These are phyloP conservation scores for Ailurus styani DNA, from an alignment of 2,113 vertebrate species.

Conservation along the genomic window DNA sequence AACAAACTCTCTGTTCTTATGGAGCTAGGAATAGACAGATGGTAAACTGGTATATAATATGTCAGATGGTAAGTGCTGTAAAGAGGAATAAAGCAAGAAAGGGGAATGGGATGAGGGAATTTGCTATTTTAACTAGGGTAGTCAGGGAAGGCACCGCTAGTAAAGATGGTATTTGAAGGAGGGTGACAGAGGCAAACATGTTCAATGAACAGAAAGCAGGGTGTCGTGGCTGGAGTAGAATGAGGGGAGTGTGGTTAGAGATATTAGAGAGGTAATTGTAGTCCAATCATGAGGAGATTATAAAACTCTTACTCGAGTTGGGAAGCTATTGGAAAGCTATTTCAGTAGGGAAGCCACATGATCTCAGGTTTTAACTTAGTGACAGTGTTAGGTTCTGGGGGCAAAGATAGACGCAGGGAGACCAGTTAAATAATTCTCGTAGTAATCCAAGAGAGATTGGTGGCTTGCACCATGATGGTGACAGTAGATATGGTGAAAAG, in stretches of 20 bases:
- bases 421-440: background rate
- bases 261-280: background rate
- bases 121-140: background rate
- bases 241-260: background rate
- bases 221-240: background rate
- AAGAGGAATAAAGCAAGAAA: background rate
- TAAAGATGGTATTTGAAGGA: background rate
- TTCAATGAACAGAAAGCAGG: background rate
- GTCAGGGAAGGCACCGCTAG: background rate
- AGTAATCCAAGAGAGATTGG: background rate
- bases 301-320: background rate
- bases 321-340: background rate
- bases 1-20: background rate
- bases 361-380: background rate
- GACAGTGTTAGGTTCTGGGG: background rate
- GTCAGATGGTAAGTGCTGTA: background rate
- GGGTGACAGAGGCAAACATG: background rate
- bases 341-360: background rate
- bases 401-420: background rate
- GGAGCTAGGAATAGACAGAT: background rate
- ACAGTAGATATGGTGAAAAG: background rate
- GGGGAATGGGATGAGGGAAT: background rate
- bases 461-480: background rate
- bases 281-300: background rate
- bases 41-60: background rate